Percentiles rank a stretch among this genome's conserved stretches.
phyloP scores from a whole-genome alignment of 2,113 vertebrate species.

The Anguilla japonica region DNA sequence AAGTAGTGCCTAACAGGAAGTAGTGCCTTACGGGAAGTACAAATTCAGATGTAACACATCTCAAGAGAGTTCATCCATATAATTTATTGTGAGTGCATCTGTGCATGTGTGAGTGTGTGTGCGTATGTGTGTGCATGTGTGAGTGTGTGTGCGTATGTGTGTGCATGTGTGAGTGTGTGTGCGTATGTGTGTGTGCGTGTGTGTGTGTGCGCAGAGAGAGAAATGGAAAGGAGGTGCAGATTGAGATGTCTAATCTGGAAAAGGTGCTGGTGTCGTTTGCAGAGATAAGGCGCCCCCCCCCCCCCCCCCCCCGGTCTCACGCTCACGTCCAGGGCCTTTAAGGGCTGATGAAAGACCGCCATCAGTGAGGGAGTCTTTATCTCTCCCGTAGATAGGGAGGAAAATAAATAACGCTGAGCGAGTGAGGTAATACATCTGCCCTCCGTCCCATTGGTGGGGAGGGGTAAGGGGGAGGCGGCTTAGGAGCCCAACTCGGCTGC shows the following conservation, averaged over 20 bases:
- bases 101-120: too few species aligned
- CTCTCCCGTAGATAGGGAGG: not conserved
- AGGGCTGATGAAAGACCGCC: not conserved
- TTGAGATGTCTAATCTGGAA: not conserved
- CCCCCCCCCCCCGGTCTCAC: not conserved
- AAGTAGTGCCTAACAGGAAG: too few species aligned
- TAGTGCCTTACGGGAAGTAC: too few species aligned
- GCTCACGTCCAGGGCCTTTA: not conserved
- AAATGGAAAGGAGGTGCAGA: not conserved
- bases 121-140: too few species aligned
- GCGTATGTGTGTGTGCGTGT: not conserved
- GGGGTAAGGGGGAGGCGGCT: conserved; percentile 30
- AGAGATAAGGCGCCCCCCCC: not conserved
- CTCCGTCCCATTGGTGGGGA: conserved; percentile 31
- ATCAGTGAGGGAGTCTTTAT: not conserved
- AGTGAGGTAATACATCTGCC: not conserved
- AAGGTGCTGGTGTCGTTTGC: not conserved
- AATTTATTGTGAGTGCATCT: too few species aligned
- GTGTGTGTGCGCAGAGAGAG: not conserved
- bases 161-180: too few species aligned
- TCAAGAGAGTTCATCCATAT: too few species aligned
- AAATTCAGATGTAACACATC: too few species aligned
- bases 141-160: too few species aligned
- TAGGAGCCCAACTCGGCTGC: conserved; percentile 30
- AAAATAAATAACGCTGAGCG: not conserved